Base-by-base conservation (phyloP, 1,140 invertebrate species). In the Cyrtorhinus lividipennis region DNA sequence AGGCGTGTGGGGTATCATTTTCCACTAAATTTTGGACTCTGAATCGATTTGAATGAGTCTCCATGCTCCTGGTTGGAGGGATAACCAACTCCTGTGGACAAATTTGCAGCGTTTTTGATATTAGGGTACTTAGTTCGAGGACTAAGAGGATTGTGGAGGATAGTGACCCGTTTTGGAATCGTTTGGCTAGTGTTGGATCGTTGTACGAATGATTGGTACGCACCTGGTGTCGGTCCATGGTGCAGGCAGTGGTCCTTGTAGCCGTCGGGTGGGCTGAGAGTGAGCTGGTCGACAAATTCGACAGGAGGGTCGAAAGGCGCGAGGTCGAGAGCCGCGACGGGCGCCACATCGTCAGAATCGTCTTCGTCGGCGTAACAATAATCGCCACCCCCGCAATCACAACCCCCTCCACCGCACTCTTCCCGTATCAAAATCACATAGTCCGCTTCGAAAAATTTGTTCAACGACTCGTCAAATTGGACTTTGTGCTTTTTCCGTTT, bases 371-470 rank as follows among this genome's bases (percentile, higher is more conserved):
- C 69, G 24, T 65, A 66, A 58, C 63, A 65, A 59, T 61, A 66
- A 27, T 59, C 62, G 23, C 63, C 65, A 62, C 63, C 69, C 64
- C 45, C 69, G 59, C 61, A 68, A 18, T 85, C 86, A 71, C 85
- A 85, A 69, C 87, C 85, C 53, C 86, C 85, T 68, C 85, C 84
- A 63, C 86, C 84, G 66, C 85, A 87, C 70, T 90, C 87, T 69
- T 90, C 87, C 44, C 87, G 81, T 56, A 90, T 88, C 23, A 90
- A 74, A 68, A 91, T 90, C 65, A 91, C 89, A 69, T 91, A 91
- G 74, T 91, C 87, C 1, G 87, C 87, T 62, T 90, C 88, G 71
- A 90, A 90, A 73, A 88, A 90, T 73, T 88, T 86, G 74, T 91
- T 91, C 22, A 85, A 79, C 65, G 84, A 86, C 74, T 91, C 88